These are phyloP conservation scores for Galagoides demidoff DNA, from an alignment of 2,797 vertebrate genomes.

Conservation along the genomic window DNA sequence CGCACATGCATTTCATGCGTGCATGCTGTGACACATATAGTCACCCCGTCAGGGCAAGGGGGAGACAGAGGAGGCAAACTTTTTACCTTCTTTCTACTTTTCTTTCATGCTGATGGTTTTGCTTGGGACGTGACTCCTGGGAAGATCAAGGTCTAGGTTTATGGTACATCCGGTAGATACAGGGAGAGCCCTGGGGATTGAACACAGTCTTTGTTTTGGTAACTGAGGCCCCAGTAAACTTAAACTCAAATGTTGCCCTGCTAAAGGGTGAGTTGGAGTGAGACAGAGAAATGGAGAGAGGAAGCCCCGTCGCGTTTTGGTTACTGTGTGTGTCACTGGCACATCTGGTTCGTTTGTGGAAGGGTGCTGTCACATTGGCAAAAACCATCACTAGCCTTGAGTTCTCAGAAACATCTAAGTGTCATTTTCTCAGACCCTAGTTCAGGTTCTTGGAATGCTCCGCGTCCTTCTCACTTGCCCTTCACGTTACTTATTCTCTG, in stretches of 20 bases:
- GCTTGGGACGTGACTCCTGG: background rate
- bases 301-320: rapidly evolving
- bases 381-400: background rate
- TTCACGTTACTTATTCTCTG: background rate
- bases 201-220: background rate
- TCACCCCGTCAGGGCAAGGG: background rate
- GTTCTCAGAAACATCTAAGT: background rate
- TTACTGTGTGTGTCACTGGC: background rate
- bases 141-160: background rate
- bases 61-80: background rate
- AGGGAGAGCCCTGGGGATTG: background rate
- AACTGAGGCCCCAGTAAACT: background rate
- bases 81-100: background rate
- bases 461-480: background rate
- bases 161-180: background rate
- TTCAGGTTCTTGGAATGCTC: background rate
- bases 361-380: background rate
- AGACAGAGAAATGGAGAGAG: background rate
- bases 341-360: background rate
- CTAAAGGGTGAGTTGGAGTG: background rate
- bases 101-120: background rate
- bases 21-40: rapidly evolving
- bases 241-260: background rate
- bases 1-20: background rate
- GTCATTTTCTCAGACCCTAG: background rate